A percentile compares a stretch with the other conserved stretches of the same genome.
Conservation (phyloP, 2,797 vertebrate species). For the Megalops cyprinoides region DNA sequence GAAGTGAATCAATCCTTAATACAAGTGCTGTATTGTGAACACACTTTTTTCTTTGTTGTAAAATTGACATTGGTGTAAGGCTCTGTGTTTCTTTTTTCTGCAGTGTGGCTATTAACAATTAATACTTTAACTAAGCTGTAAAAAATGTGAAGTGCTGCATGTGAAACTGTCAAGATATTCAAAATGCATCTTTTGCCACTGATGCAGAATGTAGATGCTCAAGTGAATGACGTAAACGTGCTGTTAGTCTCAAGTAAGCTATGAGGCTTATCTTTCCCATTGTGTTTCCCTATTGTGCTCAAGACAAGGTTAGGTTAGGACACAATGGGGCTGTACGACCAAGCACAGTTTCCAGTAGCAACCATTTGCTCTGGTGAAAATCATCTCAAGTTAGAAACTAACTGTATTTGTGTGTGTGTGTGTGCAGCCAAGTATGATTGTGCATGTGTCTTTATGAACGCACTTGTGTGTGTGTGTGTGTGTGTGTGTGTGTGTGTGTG, state of each 20-base stretch:
- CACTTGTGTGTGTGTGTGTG: too few species aligned
- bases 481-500: background rate
- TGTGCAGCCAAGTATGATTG: background rate
- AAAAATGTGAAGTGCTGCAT: too few species aligned
- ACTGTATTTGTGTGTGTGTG: conserved; percentile 8
- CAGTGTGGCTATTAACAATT: too few species aligned
- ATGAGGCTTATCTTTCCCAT: too few species aligned
- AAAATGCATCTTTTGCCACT: background rate
- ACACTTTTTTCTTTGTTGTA: too few species aligned
- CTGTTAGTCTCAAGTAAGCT: too few species aligned
- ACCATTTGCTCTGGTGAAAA: conserved; percentile 28
- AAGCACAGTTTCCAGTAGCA: conserved; percentile 31
- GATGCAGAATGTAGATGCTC: too few species aligned
- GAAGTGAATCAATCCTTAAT: too few species aligned
- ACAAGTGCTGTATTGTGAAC: too few species aligned
- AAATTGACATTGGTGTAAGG: background rate
- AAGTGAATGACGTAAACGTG: too few species aligned
- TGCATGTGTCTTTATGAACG: too few species aligned
- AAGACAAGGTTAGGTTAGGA: conserved; percentile 20
- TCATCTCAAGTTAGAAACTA: background rate
- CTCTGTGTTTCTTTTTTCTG: too few species aligned
- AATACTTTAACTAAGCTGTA: background rate
- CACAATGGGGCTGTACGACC: background rate
- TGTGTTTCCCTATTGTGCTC: background rate
- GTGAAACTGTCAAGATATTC: background rate